phyloP scores from a whole-genome alignment of 2,888 invertebrate species.

The Galerucella nymphaeae region DNA sequence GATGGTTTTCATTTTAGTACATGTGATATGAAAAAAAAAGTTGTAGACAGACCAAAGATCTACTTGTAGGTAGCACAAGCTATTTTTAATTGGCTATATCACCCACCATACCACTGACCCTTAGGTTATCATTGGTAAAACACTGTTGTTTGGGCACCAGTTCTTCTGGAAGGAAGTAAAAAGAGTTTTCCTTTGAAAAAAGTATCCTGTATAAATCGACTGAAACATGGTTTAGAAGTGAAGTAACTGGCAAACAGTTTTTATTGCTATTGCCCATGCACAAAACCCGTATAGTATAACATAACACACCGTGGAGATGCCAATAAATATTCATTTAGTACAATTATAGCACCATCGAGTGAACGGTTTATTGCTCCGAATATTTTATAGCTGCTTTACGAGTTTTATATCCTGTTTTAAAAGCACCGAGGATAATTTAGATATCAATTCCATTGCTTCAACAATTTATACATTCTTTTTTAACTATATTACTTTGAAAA shows the following conservation, averaged over 20 bases:
- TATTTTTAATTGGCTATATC: too few relatives aligned
- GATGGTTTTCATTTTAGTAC: background rate
- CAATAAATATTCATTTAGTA: constrained; percentile 67
- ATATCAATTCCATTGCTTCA: constrained; percentile 34
- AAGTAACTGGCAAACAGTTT: constrained; percentile 51
- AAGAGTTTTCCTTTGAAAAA: background rate
- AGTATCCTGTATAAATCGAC: background rate
- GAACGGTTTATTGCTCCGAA: constrained; percentile 65
- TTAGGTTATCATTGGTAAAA: too few relatives aligned
- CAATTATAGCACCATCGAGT: constrained; percentile 65
- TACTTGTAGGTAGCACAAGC: too few relatives aligned
- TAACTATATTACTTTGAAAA: too few relatives aligned
- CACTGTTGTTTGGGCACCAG: too few relatives aligned
- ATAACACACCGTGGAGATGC: constrained; percentile 57
- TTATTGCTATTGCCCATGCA: constrained; percentile 61
- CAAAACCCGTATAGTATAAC: constrained; percentile 59
- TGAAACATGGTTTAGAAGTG: background rate
- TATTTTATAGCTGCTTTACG: constrained; percentile 65
- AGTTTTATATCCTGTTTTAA: constrained; percentile 47
- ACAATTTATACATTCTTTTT: constrained; percentile 2
- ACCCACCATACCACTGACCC: too few relatives aligned
- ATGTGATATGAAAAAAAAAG: too few relatives aligned
- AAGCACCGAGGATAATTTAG: constrained; percentile 40
- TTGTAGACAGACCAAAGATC: too few relatives aligned
- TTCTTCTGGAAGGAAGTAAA: too few relatives aligned